A percentile compares a stretch with the other conserved stretches of the same genome.
Conservation (phyloP, 2,113 vertebrate species). For the Carollia perspicillata region DNA sequence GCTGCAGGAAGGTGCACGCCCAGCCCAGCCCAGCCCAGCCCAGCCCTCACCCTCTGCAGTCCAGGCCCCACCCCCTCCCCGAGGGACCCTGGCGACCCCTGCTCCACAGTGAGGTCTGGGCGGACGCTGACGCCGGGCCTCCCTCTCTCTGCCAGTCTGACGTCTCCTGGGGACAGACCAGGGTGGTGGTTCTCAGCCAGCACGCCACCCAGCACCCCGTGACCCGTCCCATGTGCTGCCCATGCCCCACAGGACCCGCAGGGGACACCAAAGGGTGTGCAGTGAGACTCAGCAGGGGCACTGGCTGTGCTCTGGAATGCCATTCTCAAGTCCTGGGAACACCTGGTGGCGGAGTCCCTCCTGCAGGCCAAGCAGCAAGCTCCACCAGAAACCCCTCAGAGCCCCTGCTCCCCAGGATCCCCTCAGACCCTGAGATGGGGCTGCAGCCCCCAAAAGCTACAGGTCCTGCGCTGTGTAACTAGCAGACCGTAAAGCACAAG, state of each 20-base stretch:
- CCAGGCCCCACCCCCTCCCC: too few relatives aligned
- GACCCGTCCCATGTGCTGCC: neutral
- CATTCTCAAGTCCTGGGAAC: neutral
- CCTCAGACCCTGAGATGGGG: neutral
- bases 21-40: neutral
- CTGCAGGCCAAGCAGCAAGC: neutral
- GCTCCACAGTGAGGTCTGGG: rapidly evolving
- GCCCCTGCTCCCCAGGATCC: neutral
- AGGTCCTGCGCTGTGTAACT: neutral
- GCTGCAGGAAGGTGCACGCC: too few relatives aligned
- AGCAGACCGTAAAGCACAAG: neutral
- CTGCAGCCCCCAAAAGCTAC: neutral
- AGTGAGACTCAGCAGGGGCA: neutral
- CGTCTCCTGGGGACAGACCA: neutral
- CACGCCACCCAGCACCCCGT: neutral
- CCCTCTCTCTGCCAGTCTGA: neutral
- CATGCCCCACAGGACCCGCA: rapidly evolving
- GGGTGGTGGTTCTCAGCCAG: neutral
- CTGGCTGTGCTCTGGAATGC: neutral
- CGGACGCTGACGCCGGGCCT: neutral
- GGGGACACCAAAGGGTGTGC: neutral
- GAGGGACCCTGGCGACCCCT: rapidly evolving
- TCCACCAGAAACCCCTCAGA: neutral
- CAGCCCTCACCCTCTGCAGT: neutral
- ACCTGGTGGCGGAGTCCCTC: neutral